Evolutionary conservation across 1,140 invertebrate genomes (phyloP).

Genomic region (Conus ventricosus): DNA sequence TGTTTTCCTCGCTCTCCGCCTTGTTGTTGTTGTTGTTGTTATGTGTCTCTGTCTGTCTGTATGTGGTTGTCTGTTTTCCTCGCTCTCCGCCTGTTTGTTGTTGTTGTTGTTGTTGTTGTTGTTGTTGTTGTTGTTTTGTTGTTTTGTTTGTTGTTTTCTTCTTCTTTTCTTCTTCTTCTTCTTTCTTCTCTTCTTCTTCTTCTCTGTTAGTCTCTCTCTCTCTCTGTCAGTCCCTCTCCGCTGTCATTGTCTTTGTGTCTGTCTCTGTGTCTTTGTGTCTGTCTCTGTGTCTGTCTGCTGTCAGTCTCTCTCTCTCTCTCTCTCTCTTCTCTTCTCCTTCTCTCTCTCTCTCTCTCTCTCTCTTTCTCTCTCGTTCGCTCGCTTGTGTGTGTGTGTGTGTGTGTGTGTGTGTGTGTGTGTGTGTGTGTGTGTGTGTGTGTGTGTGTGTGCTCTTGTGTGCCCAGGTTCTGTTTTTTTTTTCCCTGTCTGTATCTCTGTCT

Average conservation of each 20-base stretch:
- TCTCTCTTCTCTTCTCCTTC: background rate
- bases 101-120: no score
- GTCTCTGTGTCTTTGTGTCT: no score
- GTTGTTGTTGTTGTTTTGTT: no score
- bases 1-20: no score
- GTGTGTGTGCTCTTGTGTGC: no score
- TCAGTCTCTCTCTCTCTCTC: background rate
- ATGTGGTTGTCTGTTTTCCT: no score
- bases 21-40: no score
- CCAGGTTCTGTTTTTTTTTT: no score
- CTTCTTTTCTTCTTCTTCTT: background rate
- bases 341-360: background rate
- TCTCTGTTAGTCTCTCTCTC: background rate
- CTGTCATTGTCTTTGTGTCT: background rate
- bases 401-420: slow-evolving; percentile 8
- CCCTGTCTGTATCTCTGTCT: background rate
- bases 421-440: background rate
- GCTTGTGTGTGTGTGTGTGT: slow-evolving; percentile 4
- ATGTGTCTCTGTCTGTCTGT: background rate
- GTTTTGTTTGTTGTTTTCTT: background rate
- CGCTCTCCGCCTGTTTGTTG: no score
- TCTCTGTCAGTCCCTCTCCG: background rate
- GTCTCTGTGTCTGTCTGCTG: background rate
- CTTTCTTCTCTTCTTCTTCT: background rate
- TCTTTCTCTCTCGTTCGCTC: background rate